Evolutionary conservation across 2,113 vertebrate genomes (phyloP), one percentile per base, ranked within the genome.

Genomic region (Scortum barcoo): DNA sequence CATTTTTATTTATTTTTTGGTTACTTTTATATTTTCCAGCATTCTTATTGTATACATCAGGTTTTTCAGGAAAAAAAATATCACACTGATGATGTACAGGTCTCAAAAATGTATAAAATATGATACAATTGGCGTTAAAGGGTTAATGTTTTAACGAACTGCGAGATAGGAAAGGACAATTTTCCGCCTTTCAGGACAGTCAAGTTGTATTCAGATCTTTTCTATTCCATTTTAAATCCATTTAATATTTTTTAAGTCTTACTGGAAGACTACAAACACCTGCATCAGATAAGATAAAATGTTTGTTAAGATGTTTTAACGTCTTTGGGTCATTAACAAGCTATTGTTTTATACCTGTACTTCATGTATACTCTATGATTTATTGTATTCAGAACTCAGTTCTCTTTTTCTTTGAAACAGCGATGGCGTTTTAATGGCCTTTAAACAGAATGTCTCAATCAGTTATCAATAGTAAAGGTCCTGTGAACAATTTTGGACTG

Each of bases 381-480:
- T 38, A 54, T 26, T 68, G 40, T 33, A 40, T 53, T 40, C 19
- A 30, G 40, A 68, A 33, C 28, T 69, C 30, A 30, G 66, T 16
- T 76, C 10, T 16, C 9, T 36, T 71, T 56, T 54, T 16, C 17
- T 51, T 9, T 61, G n/a, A 83, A 40, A 78, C 24, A 57, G 16
- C 11, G 17, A 50, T 33, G 16, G n/a, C 1, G 58, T 61, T 11
- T 13, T 63, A 10, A 14, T 24, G 9, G 1, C 6, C 46, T 26
- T 67, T 40, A 66, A 58, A 54, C 16, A 46, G 7, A 28, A 57
- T n/a, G 16, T 13, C 5, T 54, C 16, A 10, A 51, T 33, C 13
- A 58, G 28, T 65, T 44, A 58, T 42, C 30, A 56, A 61, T 78
- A 46, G 26, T 53, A 9, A 50, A 30, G 33, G 54, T 81, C 33